A percentile compares a stretch with the other conserved stretches of the same genome.
Conservation (phyloP, 2,113 vertebrate genomes). For the Myotis davidii region DNA sequence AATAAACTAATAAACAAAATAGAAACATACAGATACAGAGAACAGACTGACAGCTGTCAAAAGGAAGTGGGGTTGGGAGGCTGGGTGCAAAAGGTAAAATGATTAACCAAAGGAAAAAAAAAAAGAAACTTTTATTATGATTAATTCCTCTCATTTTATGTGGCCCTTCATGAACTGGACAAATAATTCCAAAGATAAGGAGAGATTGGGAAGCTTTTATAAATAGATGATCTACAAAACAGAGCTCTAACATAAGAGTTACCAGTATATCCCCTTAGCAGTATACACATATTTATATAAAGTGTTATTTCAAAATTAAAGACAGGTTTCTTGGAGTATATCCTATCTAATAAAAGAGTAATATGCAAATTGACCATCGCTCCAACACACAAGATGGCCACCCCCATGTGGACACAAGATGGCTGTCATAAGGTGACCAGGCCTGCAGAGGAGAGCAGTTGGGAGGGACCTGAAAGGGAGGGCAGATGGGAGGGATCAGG, state of each 20-base stretch:
- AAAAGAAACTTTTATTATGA: neutral
- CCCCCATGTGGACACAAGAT: too few relatives aligned
- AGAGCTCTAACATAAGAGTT: neutral
- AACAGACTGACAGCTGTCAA: neutral
- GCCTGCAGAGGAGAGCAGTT: too few relatives aligned
- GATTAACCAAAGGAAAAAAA: neutral
- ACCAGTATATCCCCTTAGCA: neutral
- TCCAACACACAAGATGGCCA: too few relatives aligned
- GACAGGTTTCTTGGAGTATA: neutral
- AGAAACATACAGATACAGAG: neutral
- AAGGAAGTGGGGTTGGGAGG: neutral
- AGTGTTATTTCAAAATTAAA: slow-evolving; percentile 45
- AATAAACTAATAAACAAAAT: neutral
- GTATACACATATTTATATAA: neutral
- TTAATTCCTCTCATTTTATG: neutral
- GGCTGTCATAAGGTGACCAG: too few relatives aligned
- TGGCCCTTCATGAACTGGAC: neutral
- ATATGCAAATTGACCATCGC: too few relatives aligned
- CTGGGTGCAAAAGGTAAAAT: neutral
- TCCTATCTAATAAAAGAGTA: neutral
- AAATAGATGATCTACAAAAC: neutral
- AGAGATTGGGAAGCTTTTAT: neutral
- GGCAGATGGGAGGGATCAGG: too few relatives aligned
- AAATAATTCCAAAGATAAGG: neutral
- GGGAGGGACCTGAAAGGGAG: too few relatives aligned